phyloP scores from a whole-genome alignment of 2,888 invertebrate species.

The Stenodema calcarata region DNA sequence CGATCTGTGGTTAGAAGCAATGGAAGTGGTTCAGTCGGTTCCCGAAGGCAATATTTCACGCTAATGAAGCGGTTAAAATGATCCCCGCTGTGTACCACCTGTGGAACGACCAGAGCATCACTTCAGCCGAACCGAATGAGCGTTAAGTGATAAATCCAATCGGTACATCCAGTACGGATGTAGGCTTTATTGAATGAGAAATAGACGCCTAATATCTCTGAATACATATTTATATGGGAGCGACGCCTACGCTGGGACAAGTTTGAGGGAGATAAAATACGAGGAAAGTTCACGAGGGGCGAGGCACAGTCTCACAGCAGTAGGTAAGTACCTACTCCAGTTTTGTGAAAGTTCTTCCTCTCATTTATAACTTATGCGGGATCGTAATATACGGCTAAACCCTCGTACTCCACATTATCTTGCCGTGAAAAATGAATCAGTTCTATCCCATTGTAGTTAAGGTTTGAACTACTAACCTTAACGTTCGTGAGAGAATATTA shows the following conservation, averaged over 20 bases:
- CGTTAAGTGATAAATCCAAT: background rate
- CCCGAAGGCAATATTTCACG: slow-evolving; percentile 25
- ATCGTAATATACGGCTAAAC: background rate
- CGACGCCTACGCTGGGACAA: background rate
- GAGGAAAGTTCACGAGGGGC: background rate
- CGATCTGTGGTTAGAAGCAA: background rate
- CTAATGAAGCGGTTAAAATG: slow-evolving; percentile 31
- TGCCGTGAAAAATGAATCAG: background rate
- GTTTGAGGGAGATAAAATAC: background rate
- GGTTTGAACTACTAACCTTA: background rate
- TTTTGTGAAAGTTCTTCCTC: background rate
- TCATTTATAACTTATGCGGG: background rate
- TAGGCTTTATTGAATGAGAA: background rate
- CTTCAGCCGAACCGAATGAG: background rate
- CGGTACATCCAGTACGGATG: too few species aligned
- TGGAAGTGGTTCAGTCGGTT: background rate
- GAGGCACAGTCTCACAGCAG: background rate
- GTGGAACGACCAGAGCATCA: background rate
- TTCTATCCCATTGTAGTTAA: background rate
- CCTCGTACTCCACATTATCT: background rate
- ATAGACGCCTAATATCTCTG: background rate
- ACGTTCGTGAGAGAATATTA: too few species aligned
- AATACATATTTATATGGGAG: background rate
- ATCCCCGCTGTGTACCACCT: slow-evolving; percentile 32
- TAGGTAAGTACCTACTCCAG: background rate